Percentiles rank a stretch among this genome's conserved stretches.
These are phyloP conservation scores for Semotilus atromaculatus DNA, from an alignment of 2,797 vertebrate genomes.

Conservation along the genomic window DNA sequence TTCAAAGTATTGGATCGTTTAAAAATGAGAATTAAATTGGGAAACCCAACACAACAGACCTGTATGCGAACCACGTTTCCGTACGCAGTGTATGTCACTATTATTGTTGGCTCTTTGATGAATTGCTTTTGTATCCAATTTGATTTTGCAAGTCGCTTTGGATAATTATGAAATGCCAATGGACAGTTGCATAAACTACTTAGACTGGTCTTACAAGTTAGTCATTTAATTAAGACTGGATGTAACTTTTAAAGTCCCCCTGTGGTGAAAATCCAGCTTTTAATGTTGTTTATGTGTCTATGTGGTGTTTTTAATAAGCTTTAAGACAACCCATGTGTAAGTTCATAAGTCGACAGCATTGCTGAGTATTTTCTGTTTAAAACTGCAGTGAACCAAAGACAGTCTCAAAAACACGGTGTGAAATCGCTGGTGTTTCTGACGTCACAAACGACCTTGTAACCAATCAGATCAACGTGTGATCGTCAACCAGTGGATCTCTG, in stretches of 20 bases:
- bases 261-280: too few species aligned
- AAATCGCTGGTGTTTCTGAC: too few species aligned
- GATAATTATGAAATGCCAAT: background rate
- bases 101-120: background rate
- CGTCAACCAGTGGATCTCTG: too few species aligned
- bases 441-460: too few species aligned
- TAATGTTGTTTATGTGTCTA: too few species aligned
- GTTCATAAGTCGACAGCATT: too few species aligned
- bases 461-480: too few species aligned
- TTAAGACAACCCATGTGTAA: too few species aligned
- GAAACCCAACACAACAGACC: background rate
- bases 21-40: background rate
- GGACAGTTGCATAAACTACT: background rate
- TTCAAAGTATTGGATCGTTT: background rate
- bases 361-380: too few species aligned
- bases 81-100: background rate
- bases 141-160: background rate
- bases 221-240: background rate
- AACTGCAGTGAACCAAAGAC: too few species aligned
- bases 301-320: too few species aligned
- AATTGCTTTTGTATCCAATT: conserved; percentile 1
- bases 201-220: background rate
- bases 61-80: background rate
- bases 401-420: too few species aligned
- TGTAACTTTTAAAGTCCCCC: background rate